Conservation (phyloP, 2,797 vertebrate genomes). For the Vireo griseus region DNA sequence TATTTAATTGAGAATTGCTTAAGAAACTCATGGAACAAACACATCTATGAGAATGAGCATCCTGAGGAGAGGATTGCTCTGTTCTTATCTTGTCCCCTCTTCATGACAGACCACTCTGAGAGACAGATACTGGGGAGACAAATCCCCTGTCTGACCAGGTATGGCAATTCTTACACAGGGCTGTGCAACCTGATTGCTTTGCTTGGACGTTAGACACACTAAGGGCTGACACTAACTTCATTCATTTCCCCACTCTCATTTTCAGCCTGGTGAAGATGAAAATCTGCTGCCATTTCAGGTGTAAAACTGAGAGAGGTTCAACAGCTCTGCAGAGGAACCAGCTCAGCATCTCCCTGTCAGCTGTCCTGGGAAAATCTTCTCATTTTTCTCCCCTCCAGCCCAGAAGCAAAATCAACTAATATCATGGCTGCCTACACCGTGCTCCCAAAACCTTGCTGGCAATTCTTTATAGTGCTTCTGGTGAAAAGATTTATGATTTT, state of each 20-base stretch:
- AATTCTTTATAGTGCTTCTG: background rate
- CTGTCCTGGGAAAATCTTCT: background rate
- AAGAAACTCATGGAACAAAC: background rate
- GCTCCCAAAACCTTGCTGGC: background rate
- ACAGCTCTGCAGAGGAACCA: background rate
- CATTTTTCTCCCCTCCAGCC: background rate
- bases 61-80: background rate
- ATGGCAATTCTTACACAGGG: background rate
- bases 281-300: background rate
- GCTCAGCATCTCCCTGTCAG: background rate
- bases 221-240: background rate
- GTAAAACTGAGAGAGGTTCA: background rate
- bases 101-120: background rate
- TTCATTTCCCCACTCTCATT: background rate
- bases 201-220: rapidly evolving
- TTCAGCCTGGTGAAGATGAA: background rate
- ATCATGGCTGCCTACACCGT: background rate
- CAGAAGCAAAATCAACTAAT: background rate
- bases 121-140: background rate
- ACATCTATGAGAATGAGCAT: background rate
- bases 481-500: background rate
- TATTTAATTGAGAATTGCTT: background rate
- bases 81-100: background rate
- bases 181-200: background rate
- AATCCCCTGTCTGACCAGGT: background rate